Base-by-base conservation (phyloP, 2,888 invertebrate genomes). In the Phorcus lineatus region DNA sequence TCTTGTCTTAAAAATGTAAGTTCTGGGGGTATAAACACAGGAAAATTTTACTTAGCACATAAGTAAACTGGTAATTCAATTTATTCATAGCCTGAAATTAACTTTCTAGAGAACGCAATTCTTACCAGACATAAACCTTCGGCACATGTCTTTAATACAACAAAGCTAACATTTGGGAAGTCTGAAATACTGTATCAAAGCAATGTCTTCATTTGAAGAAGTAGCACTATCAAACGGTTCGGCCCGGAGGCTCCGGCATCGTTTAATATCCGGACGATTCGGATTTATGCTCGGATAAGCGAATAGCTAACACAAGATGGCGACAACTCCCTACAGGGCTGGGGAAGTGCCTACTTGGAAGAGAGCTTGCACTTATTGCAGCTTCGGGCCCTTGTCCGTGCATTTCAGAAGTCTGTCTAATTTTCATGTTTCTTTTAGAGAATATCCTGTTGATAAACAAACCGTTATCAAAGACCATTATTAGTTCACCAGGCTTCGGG, bases 381-480 rank as follows among this genome's bases (percentile, higher is more conserved):
- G 70, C 70, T 70, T 70, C 36, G 70, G 70, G 70, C 70, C n/a
- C 24, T 19, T n/a, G 70, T 70, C 70, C 36, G 28, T 70, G 40
- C 70, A 70, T 70, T 70, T 40, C 31, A 19, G 70, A 19, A 70
- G 70, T 70, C 70, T 70, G 70, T 70, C 70, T 70, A 70, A 70
- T 70, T 70, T 70, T 40, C 70, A 31, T 70, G 70, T 70, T 70
- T 70, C 70, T 70, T 70, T 70, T 36, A 19, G 28, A 70, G 70
- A 70, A 36, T 70, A 40, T 40, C 70, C 28, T 70, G 70, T 70
- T 70, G 70, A 70, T 36, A 70, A 70, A 70, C 70, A 70, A 31
- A n/a, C 31, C 36, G 70, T 31, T 70, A 36, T 70, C 28, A 70
- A 70, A 70, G 70, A 19, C 19, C 70, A 28, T 70, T 70, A 70